Base-by-base conservation (phyloP, 2,797 vertebrate genomes). In the Gambusia yucatana region DNA sequence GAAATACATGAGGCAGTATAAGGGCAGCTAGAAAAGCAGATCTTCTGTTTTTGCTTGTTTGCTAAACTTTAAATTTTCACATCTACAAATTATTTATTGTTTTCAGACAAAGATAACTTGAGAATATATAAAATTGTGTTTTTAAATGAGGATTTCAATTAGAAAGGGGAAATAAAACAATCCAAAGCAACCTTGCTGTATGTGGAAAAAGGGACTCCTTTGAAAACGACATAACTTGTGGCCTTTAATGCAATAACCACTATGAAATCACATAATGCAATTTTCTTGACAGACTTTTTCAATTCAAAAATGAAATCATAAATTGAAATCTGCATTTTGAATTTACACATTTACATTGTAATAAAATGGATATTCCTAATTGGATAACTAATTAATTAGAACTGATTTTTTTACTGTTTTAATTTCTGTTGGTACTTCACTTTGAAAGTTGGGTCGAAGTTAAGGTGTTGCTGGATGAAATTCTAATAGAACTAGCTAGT, bases 391-490 rank as follows among this genome's bases (percentile, higher is more conserved):
- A 88, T 48, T 78, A 82, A 79, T 59, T 25, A 78, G 57, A 2
- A 30, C 52, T 46, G 1, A 9, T 70, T 75, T 10, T 48, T 77
- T 67, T 25, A 73, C 67, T 4, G 13, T 74, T 78, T 80, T 30
- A 79, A 82, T 82, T 82, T 65, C 57, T 59, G 25, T 67, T 74
- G n/a, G 22, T 25, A 33, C 5, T 75, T n/a, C 65, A 48, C 30
- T 77, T 33, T 59, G n/a, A 78, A 74, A 83, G 41, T 78, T 17
- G 22, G 8, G 70, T 30, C 36, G 30, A 48, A 22, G 48, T 73
- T 79, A 65, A 72, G 55, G 71, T 84, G 79, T 85, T 72, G 72
- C 77, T 84, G 52, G 47, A 75, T 89, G 79, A 82, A 71, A 82
- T 71, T 87, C 86, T 75, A 46, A 72, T 30, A 74, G 77, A 85